These are phyloP conservation scores for Tokudaia muenninki DNA, from an alignment of 2,797 vertebrate genomes.

Conservation along the genomic window DNA sequence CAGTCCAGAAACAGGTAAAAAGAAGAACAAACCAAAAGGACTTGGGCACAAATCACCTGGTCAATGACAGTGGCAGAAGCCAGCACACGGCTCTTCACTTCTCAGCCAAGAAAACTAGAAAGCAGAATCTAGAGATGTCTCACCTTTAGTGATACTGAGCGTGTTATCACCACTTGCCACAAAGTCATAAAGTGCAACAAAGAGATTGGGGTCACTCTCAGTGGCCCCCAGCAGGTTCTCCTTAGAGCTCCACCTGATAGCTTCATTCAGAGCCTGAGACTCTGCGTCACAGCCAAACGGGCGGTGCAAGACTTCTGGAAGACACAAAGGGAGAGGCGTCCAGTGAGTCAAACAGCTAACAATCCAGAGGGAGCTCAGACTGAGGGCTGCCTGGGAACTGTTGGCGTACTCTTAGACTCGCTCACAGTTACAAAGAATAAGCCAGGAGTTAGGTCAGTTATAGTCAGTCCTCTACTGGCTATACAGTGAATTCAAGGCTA, in stretches of 20 bases:
- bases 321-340: constrained; percentile 62
- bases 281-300: constrained; percentile 94
- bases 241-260: constrained; percentile 99
- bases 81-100: constrained; percentile 22
- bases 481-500: not conserved
- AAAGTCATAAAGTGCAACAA: constrained; percentile 99
- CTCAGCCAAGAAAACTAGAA: constrained; percentile 18
- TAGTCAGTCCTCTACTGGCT: not conserved
- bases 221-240: constrained; percentile 98
- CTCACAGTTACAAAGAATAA: not conserved
- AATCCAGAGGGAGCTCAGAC: not conserved
- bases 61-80: constrained; percentile 25
- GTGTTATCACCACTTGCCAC: constrained; percentile 99
- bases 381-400: not conserved
- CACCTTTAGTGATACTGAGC: constrained; percentile 99
- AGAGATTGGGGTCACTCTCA: constrained; percentile 99
- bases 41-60: not conserved
- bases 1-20: not conserved
- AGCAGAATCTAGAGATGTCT: constrained; percentile 37
- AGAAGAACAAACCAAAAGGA: not conserved
- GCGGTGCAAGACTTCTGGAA: constrained; percentile 96
- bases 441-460: not conserved
- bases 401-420: not conserved
- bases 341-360: not conserved
- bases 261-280: constrained; percentile 95